Conservation (phyloP, 2,113 vertebrate genomes). For the Crypturellus undulatus region DNA sequence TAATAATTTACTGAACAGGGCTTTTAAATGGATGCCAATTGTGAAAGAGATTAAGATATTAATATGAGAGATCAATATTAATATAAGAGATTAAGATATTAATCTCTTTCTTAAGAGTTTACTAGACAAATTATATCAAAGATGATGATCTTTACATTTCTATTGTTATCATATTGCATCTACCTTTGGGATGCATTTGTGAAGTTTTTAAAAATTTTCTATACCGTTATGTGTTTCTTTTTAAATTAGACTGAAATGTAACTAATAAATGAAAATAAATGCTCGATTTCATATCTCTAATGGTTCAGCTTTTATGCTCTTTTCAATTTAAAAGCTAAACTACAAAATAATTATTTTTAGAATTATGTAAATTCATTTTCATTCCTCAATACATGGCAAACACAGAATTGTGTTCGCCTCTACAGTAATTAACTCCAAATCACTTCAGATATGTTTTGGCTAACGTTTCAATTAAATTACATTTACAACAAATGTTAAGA, state of each 20-base stretch:
- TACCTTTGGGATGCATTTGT: neutral
- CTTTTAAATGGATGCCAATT: neutral
- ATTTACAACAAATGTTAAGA: neutral
- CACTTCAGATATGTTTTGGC: neutral
- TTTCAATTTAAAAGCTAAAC: neutral
- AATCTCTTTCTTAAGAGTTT: neutral
- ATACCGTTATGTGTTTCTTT: neutral
- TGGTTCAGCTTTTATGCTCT: neutral
- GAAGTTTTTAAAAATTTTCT: neutral
- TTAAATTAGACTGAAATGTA: neutral
- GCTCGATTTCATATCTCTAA: neutral
- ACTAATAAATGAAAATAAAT: neutral
- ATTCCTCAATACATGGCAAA: neutral
- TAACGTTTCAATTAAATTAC: neutral
- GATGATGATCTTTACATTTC: neutral
- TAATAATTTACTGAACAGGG: neutral
- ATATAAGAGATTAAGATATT: neutral
- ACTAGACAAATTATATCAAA: neutral
- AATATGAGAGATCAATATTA: too few relatives aligned
- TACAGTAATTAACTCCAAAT: neutral
- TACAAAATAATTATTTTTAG: neutral
- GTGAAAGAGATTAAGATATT: too few relatives aligned
- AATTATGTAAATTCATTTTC: neutral
- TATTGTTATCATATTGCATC: neutral
- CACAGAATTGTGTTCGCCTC: neutral